Base-by-base conservation (phyloP, 2,888 invertebrate species). In the Tanytarsus gracilentus region DNA sequence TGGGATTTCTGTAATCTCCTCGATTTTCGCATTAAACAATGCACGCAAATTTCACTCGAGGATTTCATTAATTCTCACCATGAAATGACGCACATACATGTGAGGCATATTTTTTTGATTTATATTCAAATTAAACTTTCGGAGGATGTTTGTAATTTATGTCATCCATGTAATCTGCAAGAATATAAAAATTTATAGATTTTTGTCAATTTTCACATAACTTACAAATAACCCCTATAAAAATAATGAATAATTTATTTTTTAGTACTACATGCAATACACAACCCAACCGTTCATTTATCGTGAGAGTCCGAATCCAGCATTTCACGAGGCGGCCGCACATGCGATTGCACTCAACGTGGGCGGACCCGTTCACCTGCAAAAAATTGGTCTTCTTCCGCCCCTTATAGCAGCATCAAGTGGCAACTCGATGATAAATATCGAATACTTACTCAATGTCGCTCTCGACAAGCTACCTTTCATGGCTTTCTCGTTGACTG, bases 281-380 rank as follows among this genome's bases (percentile, higher is more conserved):
- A 77, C 83, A 0, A 81, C 86, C 49, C 85, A 85, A 66, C 86
- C 87, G 0, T 80, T 82, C 64, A 70, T 87, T 7, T 92, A 87
- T 72, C 77, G 88, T 61, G 84, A 84, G 64, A 91, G 90, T 33
- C 88, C 89, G 0, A 85, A 90, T 69, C 88, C 90, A 65, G 89
- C 88, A 6, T 91, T 91, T 69, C 89, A 91, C 67, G 91, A 91
- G 71, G 91, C 88, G 0, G 79, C 91, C 0, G 86, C 91, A 0
- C 90, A 90, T 68, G 84, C 88, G 0, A 80, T 91, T 26, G 79
- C 83, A 0, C 74, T 92, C 9, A 89, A 88, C 0, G 84, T 88
- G 0, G 81, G 83, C 66, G 90, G 88, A 39, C 80, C 89, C 0
- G 79, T 79, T 14, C 90, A 92, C 71, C 75, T 91, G 14, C 81